Base-by-base conservation (phyloP, 2,113 vertebrate genomes). In the Physeter macrocephalus region DNA sequence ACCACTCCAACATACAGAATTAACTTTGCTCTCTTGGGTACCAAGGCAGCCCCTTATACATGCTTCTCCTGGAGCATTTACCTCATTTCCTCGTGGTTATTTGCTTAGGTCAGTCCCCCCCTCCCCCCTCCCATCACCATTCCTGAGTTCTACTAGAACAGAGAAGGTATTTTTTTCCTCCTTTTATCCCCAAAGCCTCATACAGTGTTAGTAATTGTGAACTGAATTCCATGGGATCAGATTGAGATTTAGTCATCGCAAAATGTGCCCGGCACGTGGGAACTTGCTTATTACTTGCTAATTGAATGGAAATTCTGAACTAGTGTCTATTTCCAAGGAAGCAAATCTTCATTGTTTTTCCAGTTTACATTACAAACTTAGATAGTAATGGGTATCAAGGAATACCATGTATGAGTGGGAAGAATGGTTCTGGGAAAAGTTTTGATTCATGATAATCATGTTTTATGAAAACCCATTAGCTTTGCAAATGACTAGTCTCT, bases 311-410 rank as follows among this genome's bases (percentile, higher is more conserved):
- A 83, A 96, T 94, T 52, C 20, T 83, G 72, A 82, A 86, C 15
- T 52, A 23, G 18, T 69, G 49, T n/a, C 57, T 88, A 96, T 86
- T 97, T 78, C 41, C 21, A 78, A 93, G 43, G 74, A 95, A 93
- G 59, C 84, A 92, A 95, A 84, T 0, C 64, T 71, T 18, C n/a
- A 67, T 67, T 82, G 31, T 52, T 96, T 94, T 92, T 88, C 59
- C 86, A 64, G 62, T 91, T 91, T 91, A 86, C 39, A 72, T 49
- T 39, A 93, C 71, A 49, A 83, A 69, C 29, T 82, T 67, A 66
- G 15, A 36, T 59, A 88, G 34, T 43, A 49, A 67, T 89, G 62
- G 11, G 2, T 39, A 64, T 74, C 2, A 59, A 82, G 39, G 27
- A 61, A 18, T 57, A 75, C 2, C 36, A 13, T 2, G 20, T 52